Conservation (phyloP, 2,113 vertebrate species). For the Ceyx melanurus region DNA sequence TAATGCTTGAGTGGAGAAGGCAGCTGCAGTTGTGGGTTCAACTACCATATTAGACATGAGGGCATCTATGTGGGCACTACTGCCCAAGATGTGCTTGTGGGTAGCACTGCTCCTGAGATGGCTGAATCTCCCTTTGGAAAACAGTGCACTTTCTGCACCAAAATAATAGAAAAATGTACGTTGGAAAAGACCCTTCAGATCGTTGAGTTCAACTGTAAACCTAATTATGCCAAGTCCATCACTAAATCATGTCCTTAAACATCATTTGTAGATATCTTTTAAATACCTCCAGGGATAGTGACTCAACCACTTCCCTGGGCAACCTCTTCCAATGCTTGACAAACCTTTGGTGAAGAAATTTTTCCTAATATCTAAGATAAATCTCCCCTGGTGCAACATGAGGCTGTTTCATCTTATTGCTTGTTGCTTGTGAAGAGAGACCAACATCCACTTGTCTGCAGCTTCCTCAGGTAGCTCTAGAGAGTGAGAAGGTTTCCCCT, state of each 20-base stretch:
- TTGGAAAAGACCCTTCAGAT: neutral
- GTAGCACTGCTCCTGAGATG: neutral
- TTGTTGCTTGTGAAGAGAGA: neutral
- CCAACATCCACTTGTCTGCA: accelerated
- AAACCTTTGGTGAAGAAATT: neutral
- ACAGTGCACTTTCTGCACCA: neutral
- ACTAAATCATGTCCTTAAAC: neutral
- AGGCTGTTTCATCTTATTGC: neutral
- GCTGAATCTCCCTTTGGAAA: neutral
- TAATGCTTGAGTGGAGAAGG: neutral
- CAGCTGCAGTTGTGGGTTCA: neutral
- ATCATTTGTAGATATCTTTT: neutral
- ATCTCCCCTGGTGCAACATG: neutral
- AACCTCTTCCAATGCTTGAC: neutral
- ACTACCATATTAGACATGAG: neutral
- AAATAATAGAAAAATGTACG: neutral
- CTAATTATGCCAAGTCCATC: neutral
- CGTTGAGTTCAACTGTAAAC: neutral
- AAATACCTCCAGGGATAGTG: neutral
- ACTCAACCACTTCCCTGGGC: neutral
- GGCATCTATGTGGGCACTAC: neutral
- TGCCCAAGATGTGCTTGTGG: neutral
- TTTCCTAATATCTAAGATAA: neutral
- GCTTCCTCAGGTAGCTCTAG: neutral
- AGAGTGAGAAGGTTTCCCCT: neutral